These are phyloP conservation scores for Globodera rostochiensis DNA, from an alignment of 1,140 invertebrate species.

Conservation along the genomic window DNA sequence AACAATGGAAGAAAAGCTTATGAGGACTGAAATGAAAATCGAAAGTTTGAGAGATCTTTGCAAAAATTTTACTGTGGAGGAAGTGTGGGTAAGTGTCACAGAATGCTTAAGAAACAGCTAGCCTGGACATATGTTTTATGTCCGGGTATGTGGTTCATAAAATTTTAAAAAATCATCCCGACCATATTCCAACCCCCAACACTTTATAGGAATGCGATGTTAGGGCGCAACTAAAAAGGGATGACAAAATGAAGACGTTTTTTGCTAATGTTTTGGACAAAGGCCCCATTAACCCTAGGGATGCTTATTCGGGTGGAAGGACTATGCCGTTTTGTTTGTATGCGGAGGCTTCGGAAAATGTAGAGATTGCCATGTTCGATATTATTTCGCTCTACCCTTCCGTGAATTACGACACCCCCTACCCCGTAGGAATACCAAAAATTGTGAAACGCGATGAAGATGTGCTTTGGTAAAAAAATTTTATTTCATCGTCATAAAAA, in stretches of 20 bases:
- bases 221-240: not conserved
- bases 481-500: too few species aligned
- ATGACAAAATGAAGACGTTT: not conserved
- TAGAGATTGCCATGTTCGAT: not conserved
- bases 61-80: not conserved
- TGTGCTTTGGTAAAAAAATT: not conserved
- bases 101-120: too few species aligned
- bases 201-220: constrained; percentile 15
- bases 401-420: not conserved
- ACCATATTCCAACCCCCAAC: too few species aligned
- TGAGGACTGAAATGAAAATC: not conserved
- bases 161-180: too few species aligned
- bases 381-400: not conserved
- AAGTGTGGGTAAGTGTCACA: not conserved
- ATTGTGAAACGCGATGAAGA: not conserved
- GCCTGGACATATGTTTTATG: too few species aligned
- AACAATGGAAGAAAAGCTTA: not conserved
- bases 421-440: not conserved
- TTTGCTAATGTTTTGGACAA: not conserved
- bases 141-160: too few species aligned
- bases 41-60: not conserved
- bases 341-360: not conserved
- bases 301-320: not conserved
- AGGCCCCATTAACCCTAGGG: not conserved
- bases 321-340: not conserved